Conservation (phyloP, 2,888 invertebrate species). For the Elysia crispata region DNA sequence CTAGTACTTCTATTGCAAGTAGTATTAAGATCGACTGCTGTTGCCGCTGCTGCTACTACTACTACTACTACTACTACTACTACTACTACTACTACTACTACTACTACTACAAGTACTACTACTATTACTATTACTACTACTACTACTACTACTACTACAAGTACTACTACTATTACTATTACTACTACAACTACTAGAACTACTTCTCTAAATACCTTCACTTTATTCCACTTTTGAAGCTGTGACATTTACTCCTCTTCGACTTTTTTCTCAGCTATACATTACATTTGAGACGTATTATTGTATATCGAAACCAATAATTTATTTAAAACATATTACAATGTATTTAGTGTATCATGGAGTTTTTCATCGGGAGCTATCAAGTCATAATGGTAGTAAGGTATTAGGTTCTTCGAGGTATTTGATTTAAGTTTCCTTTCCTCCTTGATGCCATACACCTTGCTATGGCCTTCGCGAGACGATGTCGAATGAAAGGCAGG, state of each 20-base stretch:
- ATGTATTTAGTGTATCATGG: too few relatives aligned
- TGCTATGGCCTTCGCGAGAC: too few relatives aligned
- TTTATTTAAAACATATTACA: too few relatives aligned
- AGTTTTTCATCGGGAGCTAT: too few relatives aligned
- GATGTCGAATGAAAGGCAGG: conserved; percentile 5
- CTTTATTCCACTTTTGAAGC: neutral
- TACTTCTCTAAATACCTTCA: neutral
- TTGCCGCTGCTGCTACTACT: conserved; percentile 14
- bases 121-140: conserved; percentile 32
- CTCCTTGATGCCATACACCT: too few relatives aligned
- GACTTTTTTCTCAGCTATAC: too few relatives aligned
- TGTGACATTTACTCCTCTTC: neutral
- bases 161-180: conserved; percentile 26
- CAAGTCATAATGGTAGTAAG: too few relatives aligned
- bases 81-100: conserved; percentile 39
- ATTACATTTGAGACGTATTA: too few relatives aligned
- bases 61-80: conserved; percentile 26
- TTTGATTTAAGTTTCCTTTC: too few relatives aligned
- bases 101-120: conserved; percentile 30
- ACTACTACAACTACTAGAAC: conserved; percentile 15
- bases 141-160: conserved; percentile 34
- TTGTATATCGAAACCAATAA: too few relatives aligned
- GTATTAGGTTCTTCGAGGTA: too few relatives aligned
- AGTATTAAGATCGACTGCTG: conserved; percentile 5
- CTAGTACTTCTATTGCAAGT: neutral